Evolutionary conservation across 2,888 invertebrate species (phyloP), one percentile per base, ranked within the genome.

Genomic region (Hoplodrina blanda): DNA sequence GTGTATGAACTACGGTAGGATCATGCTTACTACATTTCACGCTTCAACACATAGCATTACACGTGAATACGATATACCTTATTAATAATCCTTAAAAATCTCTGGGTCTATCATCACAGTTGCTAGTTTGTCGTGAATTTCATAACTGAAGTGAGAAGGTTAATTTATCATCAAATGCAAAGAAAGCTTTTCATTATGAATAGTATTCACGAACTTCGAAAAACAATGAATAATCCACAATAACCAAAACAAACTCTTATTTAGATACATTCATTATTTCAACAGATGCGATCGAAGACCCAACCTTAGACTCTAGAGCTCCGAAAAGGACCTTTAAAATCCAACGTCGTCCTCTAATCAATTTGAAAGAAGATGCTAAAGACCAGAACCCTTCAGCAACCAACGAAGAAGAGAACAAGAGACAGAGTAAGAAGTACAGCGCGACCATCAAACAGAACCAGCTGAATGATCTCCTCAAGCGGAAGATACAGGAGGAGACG

Each of bases 351-450:
- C 95, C 95, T 0, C 87, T 95, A 5, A 87, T 93, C 15, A 87
- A 90, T 60, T 83, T 94, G n/a, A 94, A 93, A 67, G 91, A 91
- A 2, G 88, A 88, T 44, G 65, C 76, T 1, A 84, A 83, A 19
- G 95, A 95, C 80, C 95, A 95, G 75, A 95, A 94, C 77, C 92
- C 93, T 0, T 92, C 94, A 2, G 95, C 95, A 0, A 94, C 95
- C 0, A 95, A 92, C 68, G 95, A 96, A 25, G 95, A 95, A 6
- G 94, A 95, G 75, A 92, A 89, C 49, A 95, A 94, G 81, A 89
- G 95, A 78, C 95, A 95, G 75, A 95, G 95, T 84, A 96, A 96
- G 88, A 96, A 95, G 81, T 96, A 93, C 88, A 95, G 95, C 79
- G 81, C 94, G 10, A 92, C 90, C 67, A 93, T 95, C 79, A 95